Percentiles rank a stretch among this genome's conserved stretches.
Evolutionary conservation across 2,113 vertebrate genomes (phyloP).

Genomic region (Limanda limanda): DNA sequence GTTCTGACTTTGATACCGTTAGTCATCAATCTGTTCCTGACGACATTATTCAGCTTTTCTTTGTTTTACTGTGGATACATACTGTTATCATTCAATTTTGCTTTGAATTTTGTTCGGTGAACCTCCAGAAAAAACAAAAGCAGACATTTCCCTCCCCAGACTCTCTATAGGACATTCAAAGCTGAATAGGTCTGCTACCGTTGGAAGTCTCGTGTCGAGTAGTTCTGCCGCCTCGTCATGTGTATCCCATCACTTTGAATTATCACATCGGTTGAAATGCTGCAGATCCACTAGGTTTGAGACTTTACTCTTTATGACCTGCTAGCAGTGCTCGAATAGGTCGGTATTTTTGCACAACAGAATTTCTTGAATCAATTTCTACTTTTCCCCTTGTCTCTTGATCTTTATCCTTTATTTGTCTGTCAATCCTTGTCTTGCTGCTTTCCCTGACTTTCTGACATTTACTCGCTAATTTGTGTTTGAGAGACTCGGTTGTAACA

Average conservation of each 20-base stretch:
- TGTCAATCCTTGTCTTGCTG: neutral
- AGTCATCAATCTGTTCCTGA: neutral
- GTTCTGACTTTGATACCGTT: neutral
- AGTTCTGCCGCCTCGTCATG: conserved; percentile 20
- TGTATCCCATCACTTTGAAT: conserved; percentile 35
- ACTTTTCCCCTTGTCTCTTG: neutral
- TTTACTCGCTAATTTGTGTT: neutral
- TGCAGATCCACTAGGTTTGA: conserved; percentile 12
- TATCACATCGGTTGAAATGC: conserved; percentile 19
- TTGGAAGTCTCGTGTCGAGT: neutral
- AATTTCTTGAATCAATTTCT: neutral
- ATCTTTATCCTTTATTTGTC: neutral
- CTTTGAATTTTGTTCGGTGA: conserved; percentile 8
- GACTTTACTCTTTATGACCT: conserved; percentile 34
- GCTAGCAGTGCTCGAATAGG: conserved; percentile 4
- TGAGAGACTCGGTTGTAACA: neutral
- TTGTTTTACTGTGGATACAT: too few relatives aligned
- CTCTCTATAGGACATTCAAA: conserved; percentile 17
- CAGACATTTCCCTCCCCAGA: neutral
- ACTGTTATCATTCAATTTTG: neutral
- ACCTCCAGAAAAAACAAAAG: conserved; percentile 4
- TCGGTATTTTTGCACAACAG: neutral
- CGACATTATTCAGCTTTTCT: neutral
- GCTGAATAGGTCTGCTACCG: neutral
- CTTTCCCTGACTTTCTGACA: neutral